Evolutionary conservation across 2,888 invertebrate species (phyloP).

Genomic region (Trichacis sp.): DNA sequence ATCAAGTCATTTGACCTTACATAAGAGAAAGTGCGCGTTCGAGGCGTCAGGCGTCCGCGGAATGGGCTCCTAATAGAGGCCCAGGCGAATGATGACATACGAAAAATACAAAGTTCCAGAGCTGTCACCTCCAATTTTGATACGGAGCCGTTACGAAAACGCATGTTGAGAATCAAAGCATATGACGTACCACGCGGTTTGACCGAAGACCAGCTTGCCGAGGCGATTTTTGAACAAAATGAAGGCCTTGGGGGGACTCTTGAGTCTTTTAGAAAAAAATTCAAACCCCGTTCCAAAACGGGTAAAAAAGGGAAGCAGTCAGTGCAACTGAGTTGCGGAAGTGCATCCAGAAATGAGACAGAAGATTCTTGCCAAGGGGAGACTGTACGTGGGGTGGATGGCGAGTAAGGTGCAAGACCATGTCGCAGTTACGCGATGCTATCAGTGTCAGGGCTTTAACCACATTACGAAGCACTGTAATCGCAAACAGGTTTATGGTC

Average conservation of each 20-base stretch:
- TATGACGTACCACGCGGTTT: conserved; percentile 9
- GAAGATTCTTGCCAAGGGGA: not conserved
- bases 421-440: conserved; percentile 1
- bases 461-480: conserved; percentile 3
- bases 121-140: no score
- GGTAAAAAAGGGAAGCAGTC: not conserved
- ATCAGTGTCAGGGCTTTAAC: conserved; percentile 5
- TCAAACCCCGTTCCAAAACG: not conserved
- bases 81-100: no score
- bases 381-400: not conserved
- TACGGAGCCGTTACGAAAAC: no score
- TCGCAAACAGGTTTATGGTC: not conserved
- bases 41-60: no score
- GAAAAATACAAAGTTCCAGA: no score
- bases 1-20: no score
- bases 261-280: not conserved
- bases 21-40: no score
- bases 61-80: no score
- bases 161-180: not conserved
- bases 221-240: conserved; percentile 9
- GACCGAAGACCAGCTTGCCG: not conserved
- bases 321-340: conserved; percentile 8
- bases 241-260: not conserved
- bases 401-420: not conserved
- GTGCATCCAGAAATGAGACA: not conserved